Evolutionary conservation across 2,113 vertebrate genomes (phyloP).

Genomic region (Nestor notabilis): DNA sequence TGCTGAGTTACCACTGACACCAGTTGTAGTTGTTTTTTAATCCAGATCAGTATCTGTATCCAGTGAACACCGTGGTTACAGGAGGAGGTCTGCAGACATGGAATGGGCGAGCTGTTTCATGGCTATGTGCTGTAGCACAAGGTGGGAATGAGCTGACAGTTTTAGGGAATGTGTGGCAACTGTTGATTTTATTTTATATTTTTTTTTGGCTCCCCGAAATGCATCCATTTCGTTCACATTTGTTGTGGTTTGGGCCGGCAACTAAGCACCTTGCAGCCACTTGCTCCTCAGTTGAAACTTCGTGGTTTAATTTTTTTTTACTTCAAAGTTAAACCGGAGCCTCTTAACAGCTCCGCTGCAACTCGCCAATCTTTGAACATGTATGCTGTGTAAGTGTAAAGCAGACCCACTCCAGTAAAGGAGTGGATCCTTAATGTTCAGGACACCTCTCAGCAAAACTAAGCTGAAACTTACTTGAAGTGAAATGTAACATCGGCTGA

Average conservation of each 20-base stretch:
- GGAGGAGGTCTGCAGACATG: background rate
- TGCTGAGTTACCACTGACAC: background rate
- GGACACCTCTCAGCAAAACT: background rate
- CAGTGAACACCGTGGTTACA: background rate
- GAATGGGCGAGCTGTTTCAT: background rate
- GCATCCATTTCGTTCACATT: background rate
- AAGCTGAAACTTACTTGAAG: background rate
- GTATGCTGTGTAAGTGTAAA: background rate
- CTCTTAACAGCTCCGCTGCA: background rate
- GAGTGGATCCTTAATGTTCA: background rate
- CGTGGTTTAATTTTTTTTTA: background rate
- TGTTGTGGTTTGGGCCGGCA: background rate
- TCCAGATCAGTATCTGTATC: background rate
- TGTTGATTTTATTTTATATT: background rate
- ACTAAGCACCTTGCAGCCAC: background rate
- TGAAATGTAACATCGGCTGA: background rate
- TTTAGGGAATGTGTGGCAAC: background rate
- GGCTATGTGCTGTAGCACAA: background rate
- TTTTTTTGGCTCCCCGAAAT: too few species aligned
- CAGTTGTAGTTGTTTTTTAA: background rate
- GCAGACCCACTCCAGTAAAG: background rate
- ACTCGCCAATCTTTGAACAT: background rate
- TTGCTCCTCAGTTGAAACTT: background rate
- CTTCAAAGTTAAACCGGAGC: background rate
- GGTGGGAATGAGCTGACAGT: background rate